Base-by-base conservation (phyloP, 2,797 vertebrate species). In the Delichon dasypus region DNA sequence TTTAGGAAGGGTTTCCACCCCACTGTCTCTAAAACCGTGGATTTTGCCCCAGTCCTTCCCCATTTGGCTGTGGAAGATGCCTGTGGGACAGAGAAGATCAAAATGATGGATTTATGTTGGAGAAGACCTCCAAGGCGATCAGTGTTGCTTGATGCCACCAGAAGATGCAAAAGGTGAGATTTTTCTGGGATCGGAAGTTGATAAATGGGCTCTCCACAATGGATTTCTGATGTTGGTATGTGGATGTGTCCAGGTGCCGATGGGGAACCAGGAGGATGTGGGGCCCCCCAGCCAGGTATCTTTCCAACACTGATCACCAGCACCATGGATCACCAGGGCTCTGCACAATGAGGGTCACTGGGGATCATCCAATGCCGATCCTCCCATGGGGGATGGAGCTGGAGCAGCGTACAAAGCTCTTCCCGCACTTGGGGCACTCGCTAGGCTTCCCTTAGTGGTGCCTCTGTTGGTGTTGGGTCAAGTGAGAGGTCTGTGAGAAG, bases 371-470 rank as follows among this genome's bases (percentile, higher is more conserved):
- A 55, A 7, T 4, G 54, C 13, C 2, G 4, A 38, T 60, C 34
- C 72, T 38, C 38, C n/a, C 20, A 9, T 7, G 16, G 34, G 5
- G 44, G 27, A 74, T 32, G 72, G 45, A 38, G 55, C 4, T 60
- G 72, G 44, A 60, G 44, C n/a, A 58, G 26, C 1, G 0, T n/a
- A 73, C 1, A 0, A 36, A 73, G 30, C 30, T 54, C 51, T 44
- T 72, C 68, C 23, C 0, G 1, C 10, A 20, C 23, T 3, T 3
- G 0, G 10, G 4, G 23, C 18, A 44, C 25, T 27, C 3, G 0
- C 23, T 34, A 32, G 14, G 23, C 51, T 57, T 57, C 40, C 25
- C 40, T 42, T 4, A 34, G 4, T 22, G 40, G 8, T 22, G 25
- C 3, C 13, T 26, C 36, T 0, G 2, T 19, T 54, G 67, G 36